Evolutionary conservation across 2,888 invertebrate genomes (phyloP), one percentile per base, ranked within the genome.

Genomic region (Troides aeacus): DNA sequence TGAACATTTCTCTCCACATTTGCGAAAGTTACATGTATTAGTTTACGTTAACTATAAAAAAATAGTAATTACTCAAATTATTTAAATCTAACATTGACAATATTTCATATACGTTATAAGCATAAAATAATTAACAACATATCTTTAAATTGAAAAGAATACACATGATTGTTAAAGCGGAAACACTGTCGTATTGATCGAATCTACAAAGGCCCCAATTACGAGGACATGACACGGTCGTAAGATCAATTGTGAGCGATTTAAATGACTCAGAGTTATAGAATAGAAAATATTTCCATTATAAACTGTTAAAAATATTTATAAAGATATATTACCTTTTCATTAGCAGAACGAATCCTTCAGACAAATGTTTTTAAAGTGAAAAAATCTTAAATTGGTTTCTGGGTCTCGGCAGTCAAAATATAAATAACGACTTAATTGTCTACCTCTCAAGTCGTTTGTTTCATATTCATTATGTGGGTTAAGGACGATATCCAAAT

Each of bases 121-220:
- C 39, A 39, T 39, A 39, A 10, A 10, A 10, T 39, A 39, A 39
- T 39, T 39, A 39, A 39, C 39, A 10, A 39, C n/a, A 53, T n/a
- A n/a, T 53, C n/a, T 57, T n/a, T 10, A 57, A 5, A 57, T 57
- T 57, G 21, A 21, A 57, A 57, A 57, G n/a, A 62, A 62, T 23
- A 46, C 23, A 50, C 46, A 62, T 12, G 21, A 46, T 23, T 62
- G 12, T 62, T 18, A 62, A 3, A 50, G 24, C 15, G 24, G 50
- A 62, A 17, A 30, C 24, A 24, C 24, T 36, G 24, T 87, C 85
- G 84, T 80, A 85, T 86, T 87, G 84, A 87, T 86, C 81, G 82
- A 76, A 77, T 75, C 80, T 82, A 89, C 89, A 90, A 89, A 89
- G 87, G 85, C 75, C 84, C 87, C 87, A 89, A 90, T 88, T 89